Evolutionary conservation across 2,113 vertebrate species (phyloP), one percentile per base, ranked within the genome.

Genomic region (Leucoraja erinaceus): DNA sequence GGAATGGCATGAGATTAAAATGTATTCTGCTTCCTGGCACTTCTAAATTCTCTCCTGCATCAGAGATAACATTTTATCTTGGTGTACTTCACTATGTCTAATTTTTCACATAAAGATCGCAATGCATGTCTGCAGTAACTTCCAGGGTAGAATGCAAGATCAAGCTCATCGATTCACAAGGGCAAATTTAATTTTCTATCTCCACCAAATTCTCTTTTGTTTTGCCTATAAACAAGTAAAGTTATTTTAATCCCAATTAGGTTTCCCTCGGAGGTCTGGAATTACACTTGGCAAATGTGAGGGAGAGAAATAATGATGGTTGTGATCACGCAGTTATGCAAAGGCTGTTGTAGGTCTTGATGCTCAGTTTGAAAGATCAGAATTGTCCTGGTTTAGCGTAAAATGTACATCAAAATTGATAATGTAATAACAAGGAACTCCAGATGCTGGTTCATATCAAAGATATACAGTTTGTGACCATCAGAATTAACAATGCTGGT

Each of bases 211-310:
- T 90, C 31, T 18, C 14, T 90, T 90, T 90, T 68, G 86, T 18
- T 70, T 90, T 90, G 5, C 63, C 18, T 38, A 38, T 70, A 90
- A 63, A 68, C 84, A 31, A n/a, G 56, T 38, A 68, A 66, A 90
- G 16, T 70, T 90, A 70, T 28, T 68, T 68, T 90, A 90, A 47
- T 68, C 38, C 86, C 86, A 90, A 90, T 68, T 90, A 90, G n/a
- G 5, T 70, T 70, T 28, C 86, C 86, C 63, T 68, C n/a, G 38
- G 86, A 90, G n/a, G 7, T 70, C 86, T 38, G 5, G 68, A 90
- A 90, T 68, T 38, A 70, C 14, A 66, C 68, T 68, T 70, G 86
- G 59, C 22, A 16, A 70, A 38, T 68, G 31, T 56, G 31, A 90
- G 86, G 14, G 63, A 16, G 86, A 22, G n/a, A 70, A 90, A 38